A percentile compares a stretch with the other conserved stretches of the same genome.
phyloP scores from a whole-genome alignment of 2,888 invertebrate species.

The Euclidia mi region DNA sequence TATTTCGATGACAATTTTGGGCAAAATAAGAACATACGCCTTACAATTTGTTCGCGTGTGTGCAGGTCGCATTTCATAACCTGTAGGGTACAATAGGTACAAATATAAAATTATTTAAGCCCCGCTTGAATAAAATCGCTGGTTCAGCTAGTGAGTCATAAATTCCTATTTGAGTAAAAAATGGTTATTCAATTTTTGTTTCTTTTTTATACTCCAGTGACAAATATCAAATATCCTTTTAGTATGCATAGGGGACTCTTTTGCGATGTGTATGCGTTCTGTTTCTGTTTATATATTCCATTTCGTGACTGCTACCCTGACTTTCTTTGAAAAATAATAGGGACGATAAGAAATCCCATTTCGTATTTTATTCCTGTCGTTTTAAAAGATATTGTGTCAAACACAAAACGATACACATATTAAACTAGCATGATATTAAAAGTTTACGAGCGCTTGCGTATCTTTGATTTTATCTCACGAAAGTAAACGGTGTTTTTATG shows the following conservation, averaged over 20 bases:
- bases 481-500: too few relatives aligned
- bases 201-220: neutral
- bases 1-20: too few relatives aligned
- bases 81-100: too few relatives aligned
- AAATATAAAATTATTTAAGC: too few relatives aligned
- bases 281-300: constrained; percentile 21
- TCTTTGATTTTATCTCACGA: too few relatives aligned
- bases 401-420: constrained; percentile 15
- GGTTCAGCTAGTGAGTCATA: too few relatives aligned
- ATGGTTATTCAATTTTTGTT: neutral
- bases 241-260: constrained; percentile 3
- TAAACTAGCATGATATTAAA: constrained; percentile 3
- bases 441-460: neutral
- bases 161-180: too few relatives aligned
- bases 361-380: constrained; percentile 30
- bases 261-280: constrained; percentile 12
- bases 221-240: constrained; percentile 9
- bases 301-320: constrained; percentile 12
- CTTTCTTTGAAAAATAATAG: constrained; percentile 21
- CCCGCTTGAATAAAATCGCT: too few relatives aligned
- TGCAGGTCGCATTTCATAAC: too few relatives aligned
- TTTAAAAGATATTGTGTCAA: constrained; percentile 17
- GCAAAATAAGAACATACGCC: too few relatives aligned
- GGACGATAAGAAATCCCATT: constrained; percentile 13
- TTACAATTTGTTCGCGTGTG: too few relatives aligned